Evolutionary conservation across 2,113 vertebrate genomes (phyloP).

Genomic region (Pseudolaguvia tuberculata): DNA sequence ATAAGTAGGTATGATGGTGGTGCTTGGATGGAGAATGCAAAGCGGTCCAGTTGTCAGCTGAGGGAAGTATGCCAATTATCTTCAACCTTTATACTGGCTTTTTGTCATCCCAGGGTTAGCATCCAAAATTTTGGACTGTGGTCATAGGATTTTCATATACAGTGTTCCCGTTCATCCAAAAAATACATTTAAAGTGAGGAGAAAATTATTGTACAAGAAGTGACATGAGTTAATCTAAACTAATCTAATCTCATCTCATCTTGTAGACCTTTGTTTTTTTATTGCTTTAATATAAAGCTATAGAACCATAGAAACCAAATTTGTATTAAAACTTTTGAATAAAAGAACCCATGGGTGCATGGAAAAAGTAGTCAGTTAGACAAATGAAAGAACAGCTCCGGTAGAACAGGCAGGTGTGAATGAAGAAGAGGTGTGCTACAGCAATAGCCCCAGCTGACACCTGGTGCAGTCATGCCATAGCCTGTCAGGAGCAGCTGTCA

Average conservation of each 20-base stretch:
- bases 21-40: no score
- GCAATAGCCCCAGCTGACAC: constrained; percentile 54
- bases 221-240: no score
- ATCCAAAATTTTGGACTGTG: no score
- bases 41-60: no score
- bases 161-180: no score
- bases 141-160: no score
- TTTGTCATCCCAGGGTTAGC: no score
- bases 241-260: no score
- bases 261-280: no score
- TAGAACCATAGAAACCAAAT: background rate
- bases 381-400: constrained; percentile 13
- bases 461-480: constrained; percentile 54
- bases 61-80: no score
- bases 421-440: constrained; percentile 23
- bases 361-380: background rate
- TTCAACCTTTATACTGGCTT: no score
- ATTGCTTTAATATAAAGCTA: background rate
- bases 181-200: background rate
- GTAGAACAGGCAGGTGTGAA: constrained; percentile 42
- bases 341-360: background rate
- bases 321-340: constrained; percentile 5
- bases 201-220: background rate
- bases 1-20: no score
- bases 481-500: constrained; percentile 55